Evolutionary conservation across 2,888 invertebrate species (phyloP).

Genomic region (Platycheirus albimanus): DNA sequence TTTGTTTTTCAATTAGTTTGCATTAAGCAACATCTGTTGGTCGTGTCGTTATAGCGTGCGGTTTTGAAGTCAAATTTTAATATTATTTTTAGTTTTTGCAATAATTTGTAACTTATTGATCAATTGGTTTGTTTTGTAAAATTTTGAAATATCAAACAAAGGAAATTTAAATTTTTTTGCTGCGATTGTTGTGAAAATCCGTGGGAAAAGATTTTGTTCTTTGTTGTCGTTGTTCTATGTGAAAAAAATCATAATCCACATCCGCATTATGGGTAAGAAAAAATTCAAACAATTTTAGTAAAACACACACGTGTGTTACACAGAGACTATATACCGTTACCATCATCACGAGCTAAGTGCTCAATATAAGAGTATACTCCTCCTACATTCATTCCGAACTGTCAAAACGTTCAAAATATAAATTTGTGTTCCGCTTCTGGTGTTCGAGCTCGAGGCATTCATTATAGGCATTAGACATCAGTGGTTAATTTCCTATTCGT

Average conservation of each 20-base stretch:
- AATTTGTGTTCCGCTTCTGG: background rate
- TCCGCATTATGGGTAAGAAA: background rate
- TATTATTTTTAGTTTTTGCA: constrained; percentile 52
- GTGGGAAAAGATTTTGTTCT: background rate
- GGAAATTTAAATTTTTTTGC: background rate
- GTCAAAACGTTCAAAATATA: constrained; percentile 27
- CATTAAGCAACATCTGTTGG: constrained; percentile 58
- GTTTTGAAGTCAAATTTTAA: constrained; percentile 30
- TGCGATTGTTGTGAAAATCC: background rate
- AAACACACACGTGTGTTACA: background rate
- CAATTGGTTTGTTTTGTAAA: constrained; percentile 42
- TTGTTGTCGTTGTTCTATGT: no score
- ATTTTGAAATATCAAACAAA: constrained; percentile 24
- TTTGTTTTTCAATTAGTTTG: constrained; percentile 64
- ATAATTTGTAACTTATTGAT: constrained; percentile 29
- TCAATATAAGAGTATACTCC: background rate
- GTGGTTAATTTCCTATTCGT: background rate
- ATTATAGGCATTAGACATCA: no score
- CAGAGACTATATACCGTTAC: constrained; percentile 2
- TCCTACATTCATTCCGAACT: constrained; percentile 16
- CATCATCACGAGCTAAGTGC: background rate
- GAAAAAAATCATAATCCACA: no score
- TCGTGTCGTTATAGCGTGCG: constrained; percentile 25
- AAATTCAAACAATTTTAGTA: no score
- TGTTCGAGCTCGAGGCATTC: background rate